Conservation (phyloP, 2,113 vertebrate genomes). For the Dolichallabes microphthalmus region DNA sequence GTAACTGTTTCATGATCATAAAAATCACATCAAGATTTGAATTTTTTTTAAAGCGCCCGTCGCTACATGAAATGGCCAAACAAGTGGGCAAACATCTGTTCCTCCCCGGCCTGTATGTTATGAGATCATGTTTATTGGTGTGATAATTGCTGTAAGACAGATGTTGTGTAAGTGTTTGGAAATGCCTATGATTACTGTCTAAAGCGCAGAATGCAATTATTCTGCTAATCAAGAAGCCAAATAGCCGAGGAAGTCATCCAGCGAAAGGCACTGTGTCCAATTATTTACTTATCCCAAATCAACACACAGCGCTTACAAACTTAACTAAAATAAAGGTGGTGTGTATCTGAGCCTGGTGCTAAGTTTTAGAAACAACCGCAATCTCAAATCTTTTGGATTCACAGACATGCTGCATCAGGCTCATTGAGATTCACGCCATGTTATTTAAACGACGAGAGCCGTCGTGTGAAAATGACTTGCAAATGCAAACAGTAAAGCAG, state of each 20-base stretch:
- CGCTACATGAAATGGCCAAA: not conserved
- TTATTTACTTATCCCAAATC: conserved; percentile 45
- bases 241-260: conserved; percentile 42
- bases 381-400: not conserved
- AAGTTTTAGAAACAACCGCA: not conserved
- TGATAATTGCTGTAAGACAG: conserved; percentile 41
- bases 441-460: conserved; percentile 9
- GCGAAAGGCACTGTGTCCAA: conserved; percentile 40
- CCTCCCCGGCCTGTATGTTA: not conserved
- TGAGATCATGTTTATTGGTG: conserved; percentile 5
- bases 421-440: conserved; percentile 30
- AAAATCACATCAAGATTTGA: not conserved
- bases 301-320: conserved; percentile 39
- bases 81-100: not conserved
- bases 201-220: conserved; percentile 48
- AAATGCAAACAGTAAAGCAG: conserved; percentile 5
- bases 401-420: conserved; percentile 20
- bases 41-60: not conserved
- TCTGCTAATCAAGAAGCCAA: conserved; percentile 48
- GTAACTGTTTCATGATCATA: not conserved
- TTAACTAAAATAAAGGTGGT: conserved; percentile 5
- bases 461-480: conserved; percentile 3
- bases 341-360: not conserved
- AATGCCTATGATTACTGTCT: conserved; percentile 39
- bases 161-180: conserved; percentile 39